These are phyloP conservation scores for Smutsia gigantea DNA, from an alignment of 2,797 vertebrate genomes.

Conservation along the genomic window DNA sequence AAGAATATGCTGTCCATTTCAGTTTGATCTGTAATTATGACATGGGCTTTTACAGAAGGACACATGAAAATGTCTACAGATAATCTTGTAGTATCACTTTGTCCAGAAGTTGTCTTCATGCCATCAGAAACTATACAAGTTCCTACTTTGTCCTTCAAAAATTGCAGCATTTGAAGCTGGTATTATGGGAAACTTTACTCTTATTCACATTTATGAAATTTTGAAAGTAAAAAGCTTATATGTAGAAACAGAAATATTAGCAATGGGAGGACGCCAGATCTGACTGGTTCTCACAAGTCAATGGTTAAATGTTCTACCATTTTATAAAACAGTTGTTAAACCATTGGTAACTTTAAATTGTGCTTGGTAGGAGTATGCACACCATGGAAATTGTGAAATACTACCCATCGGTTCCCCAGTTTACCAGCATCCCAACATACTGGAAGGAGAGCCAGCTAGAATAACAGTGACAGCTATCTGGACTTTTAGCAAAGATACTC, in stretches of 20 bases:
- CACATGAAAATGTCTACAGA: not conserved
- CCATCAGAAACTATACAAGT: not conserved
- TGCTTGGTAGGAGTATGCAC: not conserved
- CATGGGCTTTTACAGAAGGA: not conserved
- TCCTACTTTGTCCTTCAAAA: not conserved
- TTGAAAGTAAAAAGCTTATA: not conserved
- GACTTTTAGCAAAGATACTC: not conserved
- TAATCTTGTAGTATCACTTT: not conserved
- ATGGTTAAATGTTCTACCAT: not conserved
- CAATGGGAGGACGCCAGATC: accelerated
- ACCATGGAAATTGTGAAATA: not conserved
- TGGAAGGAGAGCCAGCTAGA: not conserved
- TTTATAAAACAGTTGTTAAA: not conserved
- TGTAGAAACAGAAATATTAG: not conserved
- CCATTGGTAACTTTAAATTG: not conserved
- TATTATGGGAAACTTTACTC: not conserved
- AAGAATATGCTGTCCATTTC: not conserved
- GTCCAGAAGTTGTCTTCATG: not conserved
- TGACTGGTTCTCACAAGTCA: not conserved
- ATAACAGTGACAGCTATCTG: not conserved
- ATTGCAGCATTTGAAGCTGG: not conserved
- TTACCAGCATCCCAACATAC: not conserved
- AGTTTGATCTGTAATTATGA: not conserved
- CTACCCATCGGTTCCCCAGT: not conserved
- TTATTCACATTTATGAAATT: not conserved